Base-by-base conservation (phyloP, 2,797 vertebrate species). In the Phoeniculus purpureus region DNA sequence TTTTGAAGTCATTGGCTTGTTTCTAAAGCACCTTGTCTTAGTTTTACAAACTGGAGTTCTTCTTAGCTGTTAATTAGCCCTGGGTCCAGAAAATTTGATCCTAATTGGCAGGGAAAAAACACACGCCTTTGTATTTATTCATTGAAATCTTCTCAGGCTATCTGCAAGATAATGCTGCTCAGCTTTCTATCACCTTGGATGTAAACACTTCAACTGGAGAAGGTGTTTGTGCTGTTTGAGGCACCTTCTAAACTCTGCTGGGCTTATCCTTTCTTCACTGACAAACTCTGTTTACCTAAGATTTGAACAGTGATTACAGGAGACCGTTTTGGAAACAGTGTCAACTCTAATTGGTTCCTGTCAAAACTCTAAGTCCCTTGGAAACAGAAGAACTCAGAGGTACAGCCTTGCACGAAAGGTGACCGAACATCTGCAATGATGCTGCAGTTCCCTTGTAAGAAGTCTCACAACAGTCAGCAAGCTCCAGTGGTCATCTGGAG, bases 161-260 rank as follows among this genome's bases (percentile, higher is more conserved):
- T 91, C 61, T 65, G 50, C 62, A 86, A 93, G 89, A 92, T 91
- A 92, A 95, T 43, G 58, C 10, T 64, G 62, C 50, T 87, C 55
- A 92, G 67, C 32, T 88, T 96, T 91, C 78, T 93, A 60, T 88
- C 73, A 86, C 68, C 60, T 68, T 78, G 71, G 76, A 93, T 59
- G 37, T 52, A 96, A 96, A 93, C 82, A 94, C 58, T 84, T 90
- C 89, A 96, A 61, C n/a, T 91, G 55, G 59, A 94, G 50, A 72
- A 87, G 84, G 59, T 76, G 65, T 79, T 90, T 95, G 84, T 22
- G 34, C 47, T 89, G 40, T 81, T 91, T 76, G 67, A 95, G 80
- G 55, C 71, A 84, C 34, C 54, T 86, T 88, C 82, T 93, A 74
- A 93, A 87, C 90, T 84, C 66, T 70, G 48, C 15, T 85, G 60